Evolutionary conservation across 2,888 invertebrate species (phyloP), one percentile per base, ranked within the genome.

Genomic region (Ectemnius continuus): DNA sequence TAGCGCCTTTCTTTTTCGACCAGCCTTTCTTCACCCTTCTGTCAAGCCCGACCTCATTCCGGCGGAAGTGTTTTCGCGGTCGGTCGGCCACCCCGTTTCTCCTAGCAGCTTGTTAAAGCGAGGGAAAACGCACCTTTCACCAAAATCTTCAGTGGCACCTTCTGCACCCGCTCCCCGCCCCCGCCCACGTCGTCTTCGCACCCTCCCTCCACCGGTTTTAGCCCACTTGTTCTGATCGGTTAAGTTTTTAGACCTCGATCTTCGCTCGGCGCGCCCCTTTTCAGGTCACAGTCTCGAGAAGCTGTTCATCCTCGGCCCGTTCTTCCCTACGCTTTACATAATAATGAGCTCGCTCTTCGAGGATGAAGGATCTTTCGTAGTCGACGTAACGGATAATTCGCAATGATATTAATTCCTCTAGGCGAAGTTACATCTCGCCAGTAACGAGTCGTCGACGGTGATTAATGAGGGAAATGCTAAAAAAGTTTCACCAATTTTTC

Each of bases 1-100:
- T 61, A 59, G 68, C 67, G 67, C 56, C 23, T 65, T 71, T 63
- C 57, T 47, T 61, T 48, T 61, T 72, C 71, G 68, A 60, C 61
- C 52, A 63, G 26, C 45, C 20, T 64, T 61, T 20, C 28, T 45
- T 47, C 56, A 58, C 48, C 28, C 26, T 52, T 36, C 36, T 45
- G 16, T 20, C 20, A 20, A 14, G 36, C 18, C 14, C 52, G 23
- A n/a, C 47, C 60, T 52, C 18, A 46, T 56, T 46, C 5, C 57
- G 23, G 48, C 36, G 69, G 57, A 28, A 63, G 20, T 47, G 47
- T 72, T 72, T 64, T 67, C 67, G 26, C 58, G 59, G 67, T 67
- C 71, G 60, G 26, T 28, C 47, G 47, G 48, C 4, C 62, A 11
- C 58, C 18, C 20, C 16, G 45, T 8, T 61, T 16, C 26, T 61